Percentiles rank a stretch among this genome's conserved stretches.
phyloP scores from a whole-genome alignment of 2,113 vertebrate genomes.

The Candoia aspera region DNA sequence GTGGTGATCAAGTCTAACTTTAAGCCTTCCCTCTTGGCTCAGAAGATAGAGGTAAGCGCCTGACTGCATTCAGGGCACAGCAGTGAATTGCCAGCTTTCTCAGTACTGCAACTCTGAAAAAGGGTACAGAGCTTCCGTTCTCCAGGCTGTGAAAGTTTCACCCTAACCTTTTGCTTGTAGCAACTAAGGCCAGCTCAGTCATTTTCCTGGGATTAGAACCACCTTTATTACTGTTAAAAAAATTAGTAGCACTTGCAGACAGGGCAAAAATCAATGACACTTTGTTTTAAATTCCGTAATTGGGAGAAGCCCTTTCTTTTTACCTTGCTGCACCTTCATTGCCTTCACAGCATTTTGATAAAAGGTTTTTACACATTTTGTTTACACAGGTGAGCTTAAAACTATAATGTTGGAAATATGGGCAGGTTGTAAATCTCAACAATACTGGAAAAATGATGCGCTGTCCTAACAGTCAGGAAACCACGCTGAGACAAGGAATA shows the following conservation, averaged over 20 bases:
- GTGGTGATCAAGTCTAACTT: slow-evolving; percentile 99
- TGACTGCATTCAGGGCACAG: neutral
- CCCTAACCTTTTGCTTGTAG: no score
- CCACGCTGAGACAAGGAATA: no score
- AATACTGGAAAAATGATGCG: neutral
- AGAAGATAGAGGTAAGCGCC: slow-evolving; percentile 94
- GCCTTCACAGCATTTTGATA: neutral
- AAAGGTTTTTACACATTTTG: neutral
- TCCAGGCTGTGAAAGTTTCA: neutral
- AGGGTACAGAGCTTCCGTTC: neutral
- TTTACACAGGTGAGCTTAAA: neutral
- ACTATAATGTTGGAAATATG: neutral
- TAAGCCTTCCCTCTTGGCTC: slow-evolving; percentile 96
- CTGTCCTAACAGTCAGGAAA: no score
- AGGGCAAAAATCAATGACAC: no score
- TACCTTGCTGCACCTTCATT: neutral
- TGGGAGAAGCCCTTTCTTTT: neutral
- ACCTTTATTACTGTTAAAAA: no score
- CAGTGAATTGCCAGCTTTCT: neutral
- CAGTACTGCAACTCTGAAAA: neutral
- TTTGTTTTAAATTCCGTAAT: no score
- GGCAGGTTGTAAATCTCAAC: neutral
- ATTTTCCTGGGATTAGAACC: no score
- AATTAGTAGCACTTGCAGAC: no score
- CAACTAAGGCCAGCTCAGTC: no score